Evolutionary conservation across 2,797 vertebrate species (phyloP), one percentile per base, ranked within the genome.

Genomic region (Dendrocincla tyrannina): DNA sequence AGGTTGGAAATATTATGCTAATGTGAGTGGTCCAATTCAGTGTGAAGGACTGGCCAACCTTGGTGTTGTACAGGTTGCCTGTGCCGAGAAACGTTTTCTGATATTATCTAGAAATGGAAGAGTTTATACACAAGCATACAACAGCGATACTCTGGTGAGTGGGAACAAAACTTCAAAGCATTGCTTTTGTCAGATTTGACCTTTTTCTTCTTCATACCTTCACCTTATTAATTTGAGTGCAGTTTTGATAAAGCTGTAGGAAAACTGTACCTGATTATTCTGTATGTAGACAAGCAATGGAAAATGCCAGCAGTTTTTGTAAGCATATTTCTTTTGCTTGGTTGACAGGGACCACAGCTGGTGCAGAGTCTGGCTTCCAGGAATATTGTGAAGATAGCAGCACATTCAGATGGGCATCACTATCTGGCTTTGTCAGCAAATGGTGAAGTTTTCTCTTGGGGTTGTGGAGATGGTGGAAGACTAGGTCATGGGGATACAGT

Each of bases 391-490:
- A 99, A 99, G 97, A 98, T 99, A n/a, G 98, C 99, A 20, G 98
- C 99, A 62, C 99, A 99, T 95, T 99, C 99, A 30, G 99, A 99
- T 70, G 99, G 99, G 10, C 99, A 99, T 96, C 99, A 99, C 95
- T 99, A 99, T 82, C 96, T 99, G 95, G 99, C 99, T 58, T 97
- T 99, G 96, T 99, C 99, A 12, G 98, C 98, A 77, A 99, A 98
- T 7, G 99, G 99, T 56, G 99, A 99, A 97, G 99, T 99, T 91
- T 99, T 99, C 94, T 99, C 99, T 72, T 99, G 99, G 99, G 99
- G 99, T 64, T 99, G 99, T 64, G 99, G 99, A 44, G 99, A 99
- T 50, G 99, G 99, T 28, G 99, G 99, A n/a, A 98, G 99, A 69
- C 98, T 99, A 27, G 99, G 99, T 96, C 99, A 99, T 11, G 99